Evolutionary conservation across 2,113 vertebrate species (phyloP).

Genomic region (Bombycilla garrulus): DNA sequence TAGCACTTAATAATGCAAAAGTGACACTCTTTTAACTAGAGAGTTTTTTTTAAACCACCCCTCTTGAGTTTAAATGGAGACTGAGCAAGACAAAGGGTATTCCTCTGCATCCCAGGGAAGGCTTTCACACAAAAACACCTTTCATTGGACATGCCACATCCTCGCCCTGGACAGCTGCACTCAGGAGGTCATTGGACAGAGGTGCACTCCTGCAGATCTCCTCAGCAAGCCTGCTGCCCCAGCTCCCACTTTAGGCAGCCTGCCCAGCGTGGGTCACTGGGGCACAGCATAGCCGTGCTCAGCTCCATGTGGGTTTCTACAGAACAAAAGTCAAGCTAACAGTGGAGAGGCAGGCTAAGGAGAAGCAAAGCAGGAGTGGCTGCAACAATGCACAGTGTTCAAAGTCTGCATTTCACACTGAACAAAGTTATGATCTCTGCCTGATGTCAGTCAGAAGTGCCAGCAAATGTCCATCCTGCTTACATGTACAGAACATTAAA

Average conservation of each 20-base stretch:
- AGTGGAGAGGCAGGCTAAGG: not conserved
- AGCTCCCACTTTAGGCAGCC: not conserved
- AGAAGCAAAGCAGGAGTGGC: not conserved
- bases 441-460: not conserved
- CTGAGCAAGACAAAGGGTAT: not conserved
- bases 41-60: not conserved
- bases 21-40: not conserved
- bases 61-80: not conserved
- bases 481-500: not conserved
- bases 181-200: not conserved
- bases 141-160: rapidly evolving
- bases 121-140: not conserved
- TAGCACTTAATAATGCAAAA: slow-evolving; percentile 28
- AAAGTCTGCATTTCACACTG: rapidly evolving
- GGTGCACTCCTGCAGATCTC: not conserved
- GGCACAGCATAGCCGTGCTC: rapidly evolving
- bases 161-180: rapidly evolving
- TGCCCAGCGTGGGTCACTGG: rapidly evolving
- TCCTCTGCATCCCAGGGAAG: not conserved
- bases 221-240: not conserved
- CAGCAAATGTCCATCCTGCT: not conserved
- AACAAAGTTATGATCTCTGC: not conserved
- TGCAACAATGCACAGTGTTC: not conserved
- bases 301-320: not conserved
- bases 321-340: not conserved